phyloP scores from a whole-genome alignment of 2,888 invertebrate genomes.

The Liodrosophila aerea region DNA sequence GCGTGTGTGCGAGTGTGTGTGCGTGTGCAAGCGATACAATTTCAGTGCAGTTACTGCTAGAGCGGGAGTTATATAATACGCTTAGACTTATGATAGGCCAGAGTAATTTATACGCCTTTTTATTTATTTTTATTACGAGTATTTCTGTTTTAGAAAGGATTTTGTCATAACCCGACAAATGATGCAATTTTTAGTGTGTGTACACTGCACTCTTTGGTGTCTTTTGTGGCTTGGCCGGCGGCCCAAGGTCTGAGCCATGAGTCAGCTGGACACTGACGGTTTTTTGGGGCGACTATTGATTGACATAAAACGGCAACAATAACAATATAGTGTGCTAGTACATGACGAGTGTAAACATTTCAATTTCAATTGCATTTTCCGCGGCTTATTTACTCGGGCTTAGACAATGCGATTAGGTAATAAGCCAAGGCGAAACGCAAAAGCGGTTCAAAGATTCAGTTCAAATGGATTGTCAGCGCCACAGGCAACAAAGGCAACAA shows the following conservation, averaged over 20 bases:
- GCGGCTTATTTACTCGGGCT: conserved; percentile 33
- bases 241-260: conserved; percentile 47
- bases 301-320: conserved; percentile 26
- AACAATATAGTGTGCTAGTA: background rate
- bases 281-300: conserved; percentile 23
- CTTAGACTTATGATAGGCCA: conserved; percentile 13
- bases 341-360: conserved; percentile 16
- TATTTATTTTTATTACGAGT: too few relatives aligned
- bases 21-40: conserved; percentile 54
- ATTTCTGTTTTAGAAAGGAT: conserved; percentile 66
- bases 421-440: conserved; percentile 47
- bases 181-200: conserved; percentile 33
- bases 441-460: conserved; percentile 46
- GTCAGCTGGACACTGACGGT: conserved; percentile 33
- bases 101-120: conserved; percentile 62
- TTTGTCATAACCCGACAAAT: conserved; percentile 50
- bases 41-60: conserved; percentile 41
- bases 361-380: conserved; percentile 38
- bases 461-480: conserved; percentile 57
- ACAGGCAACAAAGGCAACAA: conserved; percentile 41
- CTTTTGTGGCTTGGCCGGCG: conserved; percentile 25
- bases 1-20: conserved; percentile 26
- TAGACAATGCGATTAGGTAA: conserved; percentile 60
- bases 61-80: conserved; percentile 50
- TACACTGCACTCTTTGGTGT: conserved; percentile 24